Base-by-base conservation (phyloP, 2,797 vertebrate genomes). In the Epinephelus malabaricus region DNA sequence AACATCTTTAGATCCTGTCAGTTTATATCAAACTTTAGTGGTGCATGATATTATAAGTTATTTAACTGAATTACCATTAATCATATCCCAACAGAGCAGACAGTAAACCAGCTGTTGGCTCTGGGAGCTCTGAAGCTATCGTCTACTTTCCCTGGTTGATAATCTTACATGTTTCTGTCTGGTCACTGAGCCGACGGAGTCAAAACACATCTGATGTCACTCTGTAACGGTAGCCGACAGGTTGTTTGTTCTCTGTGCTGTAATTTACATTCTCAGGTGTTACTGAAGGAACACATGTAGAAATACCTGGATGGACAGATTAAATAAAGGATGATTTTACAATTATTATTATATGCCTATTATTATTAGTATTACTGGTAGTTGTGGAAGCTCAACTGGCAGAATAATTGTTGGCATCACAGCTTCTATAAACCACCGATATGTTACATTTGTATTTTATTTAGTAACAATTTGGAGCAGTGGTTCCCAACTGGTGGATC, bases 171-270 rank as follows among this genome's bases (percentile, higher is more conserved):
- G 8, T 23, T 34, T 17, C 43, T 47, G 25, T 6, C 4, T 12
- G 10, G 19, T 50, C 18, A 30, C 5, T 30, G 46, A 49, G 46
- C 43, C 12, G 61, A 5, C 27, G 9, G 19, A 54, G 58, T 62
- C 65, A 55, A 38, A 63, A 63, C 76, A 70, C 61, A 30, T 40
- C 56, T 45, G 43, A 51, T 45, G 58, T 78, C 76, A 58, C 21
- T 43, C 15, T 17, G 56, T 53, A 53, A 67, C 49, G 18, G 53
- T 6, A 66, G 27, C 47, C 34, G 19, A 11, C 64, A 21, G 19
- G 8, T 15, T 66, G 62, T 65, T 50, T 65, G 25, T 19, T 5
- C 47, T 10, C 18, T 46, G 12, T 13, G n/a, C 40, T 59, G 55
- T 70, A 11, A 51, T 58, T 65, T 7, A 58, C n/a, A 7, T 25